Evolutionary conservation across 2,888 invertebrate genomes (phyloP), one percentile per base, ranked within the genome.

Genomic region (Plebejus anna): DNA sequence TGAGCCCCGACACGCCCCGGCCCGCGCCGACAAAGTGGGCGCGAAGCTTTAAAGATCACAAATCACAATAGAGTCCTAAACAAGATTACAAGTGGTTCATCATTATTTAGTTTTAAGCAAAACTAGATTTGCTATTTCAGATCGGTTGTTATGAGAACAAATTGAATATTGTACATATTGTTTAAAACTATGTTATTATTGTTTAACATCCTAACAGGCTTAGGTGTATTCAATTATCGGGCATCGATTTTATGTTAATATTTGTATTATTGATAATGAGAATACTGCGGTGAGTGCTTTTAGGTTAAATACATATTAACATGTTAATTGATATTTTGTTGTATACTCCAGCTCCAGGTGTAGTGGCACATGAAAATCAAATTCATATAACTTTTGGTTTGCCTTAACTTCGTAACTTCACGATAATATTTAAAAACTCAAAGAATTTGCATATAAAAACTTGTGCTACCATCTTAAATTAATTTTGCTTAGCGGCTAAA

Each of bases 241-340:
- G 51, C 73, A 73, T 73, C 73, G 28, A 73, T 73, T 51, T 47
- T 47, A 73, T 73, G 28, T 73, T 51, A 73, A 73, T 73, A 55
- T 73, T 73, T 73, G 73, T 73, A 47, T 32, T 73, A 47, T 32
- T 73, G 55, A 71, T 71, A 71, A 71, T 71, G 71, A 71, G 71
- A 71, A 71, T 42, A 66, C 13, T 36, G 38, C 71, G 71, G 71
- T 42, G 71, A 71, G 42, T 71, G 71, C 71, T 71, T 71, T 71
- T 71, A 71, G 71, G 42, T 71, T 71, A 71, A 66, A 66, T 66
- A 66, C 66, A 66, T 71, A 71, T 71, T 71, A 42, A 71, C 42
- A 42, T 71, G n/a, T 42, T 71, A 71, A 42, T 71, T 71, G 42
- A n/a, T 71, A 71, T 42, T 42, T 42, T 71, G 66, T 71, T n/a